Evolutionary conservation across 1,140 invertebrate genomes (phyloP).

Genomic region (Condylostylus longicornis): DNA sequence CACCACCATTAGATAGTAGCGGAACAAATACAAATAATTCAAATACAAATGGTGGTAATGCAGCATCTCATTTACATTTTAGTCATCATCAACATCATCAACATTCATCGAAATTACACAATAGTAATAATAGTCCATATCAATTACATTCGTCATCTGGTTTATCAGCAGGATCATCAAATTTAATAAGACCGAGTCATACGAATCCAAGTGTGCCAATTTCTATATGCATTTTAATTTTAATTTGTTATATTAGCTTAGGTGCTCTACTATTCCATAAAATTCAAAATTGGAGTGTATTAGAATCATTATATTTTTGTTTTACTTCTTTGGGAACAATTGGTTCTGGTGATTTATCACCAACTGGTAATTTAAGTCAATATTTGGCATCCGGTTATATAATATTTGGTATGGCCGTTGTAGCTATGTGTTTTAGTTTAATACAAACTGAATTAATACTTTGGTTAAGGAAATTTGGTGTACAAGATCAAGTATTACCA

Average conservation of each 20-base stretch:
- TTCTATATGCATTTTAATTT: conserved; percentile 73
- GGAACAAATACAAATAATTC: conserved; percentile 10
- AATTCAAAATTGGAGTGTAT: conserved; percentile 74
- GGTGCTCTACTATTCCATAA: conserved; percentile 84
- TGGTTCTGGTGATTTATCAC: conserved; percentile 72
- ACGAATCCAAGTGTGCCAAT: conserved; percentile 53
- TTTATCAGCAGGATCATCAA: conserved; percentile 5
- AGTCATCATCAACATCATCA: conserved; percentile 4
- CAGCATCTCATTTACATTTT: conserved; percentile 6
- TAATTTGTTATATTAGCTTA: conserved; percentile 76
- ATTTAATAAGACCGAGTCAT: conserved; percentile 6
- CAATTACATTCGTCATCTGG: conserved; percentile 13
- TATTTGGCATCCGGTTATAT: conserved; percentile 70
- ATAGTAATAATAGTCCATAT: conserved; percentile 19
- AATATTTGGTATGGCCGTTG: conserved; percentile 81
- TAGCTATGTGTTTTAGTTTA: conserved; percentile 93
- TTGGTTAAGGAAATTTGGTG: conserved; percentile 42
- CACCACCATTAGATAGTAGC: conserved; percentile 13
- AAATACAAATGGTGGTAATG: conserved; percentile 8
- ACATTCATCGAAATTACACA: conserved; percentile 4
- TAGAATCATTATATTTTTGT: conserved; percentile 89
- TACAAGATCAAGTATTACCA: conserved; percentile 26
- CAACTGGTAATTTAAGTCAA: conserved; percentile 39
- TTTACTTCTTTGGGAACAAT: conserved; percentile 83
- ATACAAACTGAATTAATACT: conserved; percentile 82